Conservation (phyloP, 2,113 vertebrate genomes). For the Amblyornis subalaris region DNA sequence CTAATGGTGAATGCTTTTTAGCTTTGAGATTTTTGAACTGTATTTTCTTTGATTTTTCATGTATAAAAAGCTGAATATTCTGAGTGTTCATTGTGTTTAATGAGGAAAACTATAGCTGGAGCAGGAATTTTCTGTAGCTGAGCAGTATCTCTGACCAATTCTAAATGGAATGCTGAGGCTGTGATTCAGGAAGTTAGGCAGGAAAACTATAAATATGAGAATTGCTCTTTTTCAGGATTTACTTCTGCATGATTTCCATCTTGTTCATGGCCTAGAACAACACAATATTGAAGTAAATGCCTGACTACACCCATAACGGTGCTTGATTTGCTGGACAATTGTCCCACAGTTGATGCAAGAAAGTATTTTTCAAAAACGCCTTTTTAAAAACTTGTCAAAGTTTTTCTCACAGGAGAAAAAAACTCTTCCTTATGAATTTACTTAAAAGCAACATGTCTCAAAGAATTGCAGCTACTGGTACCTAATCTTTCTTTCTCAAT, state of each 20-base stretch:
- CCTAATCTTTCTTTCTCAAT: background rate
- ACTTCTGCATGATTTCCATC: background rate
- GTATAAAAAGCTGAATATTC: background rate
- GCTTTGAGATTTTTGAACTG: background rate
- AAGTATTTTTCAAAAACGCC: background rate
- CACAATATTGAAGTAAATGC: background rate
- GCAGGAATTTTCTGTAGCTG: background rate
- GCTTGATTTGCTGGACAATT: background rate
- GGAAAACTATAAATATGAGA: background rate
- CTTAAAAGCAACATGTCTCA: background rate
- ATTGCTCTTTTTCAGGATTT: background rate
- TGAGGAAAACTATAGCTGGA: background rate
- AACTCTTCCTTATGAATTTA: background rate
- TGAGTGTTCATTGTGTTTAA: background rate
- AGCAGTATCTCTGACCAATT: background rate
- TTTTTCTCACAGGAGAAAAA: background rate
- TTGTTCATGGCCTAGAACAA: background rate
- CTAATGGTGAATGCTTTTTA: background rate
- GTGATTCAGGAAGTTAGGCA: background rate
- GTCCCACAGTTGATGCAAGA: background rate
- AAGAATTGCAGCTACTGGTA: background rate
- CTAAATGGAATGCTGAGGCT: background rate
- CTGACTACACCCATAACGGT: background rate
- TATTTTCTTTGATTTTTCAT: background rate
- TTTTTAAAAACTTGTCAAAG: background rate